Percentiles rank a stretch among this genome's conserved stretches.
Evolutionary conservation across 92 coral and sea anemone species (phyloP).

Genomic region (Zoanthus sansibaricus): DNA sequence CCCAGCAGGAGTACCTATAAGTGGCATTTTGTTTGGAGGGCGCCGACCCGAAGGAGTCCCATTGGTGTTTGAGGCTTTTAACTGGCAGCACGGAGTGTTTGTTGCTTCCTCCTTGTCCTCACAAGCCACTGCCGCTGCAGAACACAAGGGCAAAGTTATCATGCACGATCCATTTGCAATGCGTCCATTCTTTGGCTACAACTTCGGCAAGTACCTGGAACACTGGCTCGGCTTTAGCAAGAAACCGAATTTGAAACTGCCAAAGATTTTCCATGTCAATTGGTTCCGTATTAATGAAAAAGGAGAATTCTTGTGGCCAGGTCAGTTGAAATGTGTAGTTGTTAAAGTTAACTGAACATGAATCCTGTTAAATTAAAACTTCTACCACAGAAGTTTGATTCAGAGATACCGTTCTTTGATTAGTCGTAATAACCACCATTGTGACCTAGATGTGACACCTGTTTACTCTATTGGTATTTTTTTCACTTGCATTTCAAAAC

Average conservation of each 20-base stretch:
- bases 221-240: conserved; percentile 90
- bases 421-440: no score
- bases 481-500: no score
- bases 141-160: conserved; percentile 81
- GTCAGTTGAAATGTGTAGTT: conserved; percentile 40
- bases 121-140: conserved; percentile 97
- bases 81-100: conserved; percentile 98
- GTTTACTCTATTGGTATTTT: no score
- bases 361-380: not conserved
- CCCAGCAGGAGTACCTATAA: conserved; percentile 93
- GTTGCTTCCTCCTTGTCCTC: conserved; percentile 94
- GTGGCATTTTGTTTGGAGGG: conserved; percentile 97
- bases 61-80: conserved; percentile 85
- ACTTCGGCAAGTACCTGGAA: conserved; percentile 87
- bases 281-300: conserved; percentile 88
- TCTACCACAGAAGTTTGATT: no score
- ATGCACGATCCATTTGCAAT: conserved; percentile 99
- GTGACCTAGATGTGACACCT: no score
- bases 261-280: conserved; percentile 94
- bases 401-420: no score
- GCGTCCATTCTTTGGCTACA: conserved; percentile 98
- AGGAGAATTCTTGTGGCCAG: conserved; percentile 94
- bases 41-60: conserved; percentile 97
- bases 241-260: conserved; percentile 70
- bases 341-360: not conserved